A percentile compares a stretch with the other conserved stretches of the same genome.
These are phyloP conservation scores for Theodoxus fluviatilis DNA, from an alignment of 2,888 invertebrate species.

Conservation along the genomic window DNA sequence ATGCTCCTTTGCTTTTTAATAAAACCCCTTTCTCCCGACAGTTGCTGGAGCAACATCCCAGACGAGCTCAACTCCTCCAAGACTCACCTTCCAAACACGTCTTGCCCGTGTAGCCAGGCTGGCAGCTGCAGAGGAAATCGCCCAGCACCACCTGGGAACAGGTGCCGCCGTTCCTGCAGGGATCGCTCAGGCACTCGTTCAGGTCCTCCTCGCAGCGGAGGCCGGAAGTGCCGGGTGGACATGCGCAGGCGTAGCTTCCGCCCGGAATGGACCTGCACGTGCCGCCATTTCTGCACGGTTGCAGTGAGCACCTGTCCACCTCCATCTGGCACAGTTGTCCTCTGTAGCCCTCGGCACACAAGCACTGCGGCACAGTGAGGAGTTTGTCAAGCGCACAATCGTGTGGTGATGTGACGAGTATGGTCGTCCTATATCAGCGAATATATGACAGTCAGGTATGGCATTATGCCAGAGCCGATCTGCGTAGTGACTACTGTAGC, in stretches of 20 bases:
- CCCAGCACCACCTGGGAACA: slow-evolving; percentile 24
- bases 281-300: slow-evolving; percentile 29
- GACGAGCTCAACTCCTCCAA: too few species aligned
- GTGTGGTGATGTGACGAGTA: too few species aligned
- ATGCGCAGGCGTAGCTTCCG: slow-evolving; percentile 29
- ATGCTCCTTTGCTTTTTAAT: too few species aligned
- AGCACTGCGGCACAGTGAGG: too few species aligned
- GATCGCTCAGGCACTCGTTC: slow-evolving; percentile 22
- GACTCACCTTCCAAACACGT: slow-evolving; percentile 33
- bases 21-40: too few species aligned
- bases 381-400: too few species aligned
- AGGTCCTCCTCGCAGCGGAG: slow-evolving; percentile 23
- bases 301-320: slow-evolving; percentile 27
- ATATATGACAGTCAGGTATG: too few species aligned
- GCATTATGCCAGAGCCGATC: too few species aligned
- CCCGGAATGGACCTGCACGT: slow-evolving; percentile 21
- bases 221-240: slow-evolving; percentile 26
- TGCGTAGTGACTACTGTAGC: too few species aligned
- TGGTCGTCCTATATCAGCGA: too few species aligned
- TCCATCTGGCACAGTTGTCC: slow-evolving; percentile 27
- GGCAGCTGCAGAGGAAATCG: slow-evolving; percentile 22
- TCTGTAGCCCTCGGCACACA: slow-evolving; percentile 27
- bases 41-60: too few species aligned
- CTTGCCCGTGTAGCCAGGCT: slow-evolving; percentile 32
- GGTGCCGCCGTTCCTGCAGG: slow-evolving; percentile 23